A percentile compares a stretch with the other conserved stretches of the same genome.
Evolutionary conservation across 2,797 vertebrate genomes (phyloP).

Genomic region (Peromyscus attwateri): DNA sequence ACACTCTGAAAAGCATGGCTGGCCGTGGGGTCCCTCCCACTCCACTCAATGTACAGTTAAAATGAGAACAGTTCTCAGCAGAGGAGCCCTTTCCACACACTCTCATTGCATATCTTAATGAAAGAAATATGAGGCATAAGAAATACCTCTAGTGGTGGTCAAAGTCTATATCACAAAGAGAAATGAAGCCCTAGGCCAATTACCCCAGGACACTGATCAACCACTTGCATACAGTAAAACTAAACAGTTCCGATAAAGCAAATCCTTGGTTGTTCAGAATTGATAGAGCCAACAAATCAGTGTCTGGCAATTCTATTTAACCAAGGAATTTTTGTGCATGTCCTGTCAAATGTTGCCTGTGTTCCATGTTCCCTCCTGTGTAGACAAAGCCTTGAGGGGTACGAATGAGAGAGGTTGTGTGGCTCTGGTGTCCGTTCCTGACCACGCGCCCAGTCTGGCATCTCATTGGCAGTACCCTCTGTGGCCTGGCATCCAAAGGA

Average conservation of each 20-base stretch:
- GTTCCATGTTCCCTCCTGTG: background rate
- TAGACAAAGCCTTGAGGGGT: background rate
- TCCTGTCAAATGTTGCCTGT: background rate
- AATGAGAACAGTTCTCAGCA: background rate
- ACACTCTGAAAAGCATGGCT: background rate
- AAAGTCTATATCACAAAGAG: conserved; percentile 37
- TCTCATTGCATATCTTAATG: conserved; percentile 24
- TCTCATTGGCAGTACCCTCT: background rate
- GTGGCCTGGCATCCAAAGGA: background rate
- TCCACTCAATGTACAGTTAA: background rate
- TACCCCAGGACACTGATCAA: conserved; percentile 7
- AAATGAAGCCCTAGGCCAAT: conserved; percentile 28
- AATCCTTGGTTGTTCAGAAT: conserved; percentile 5
- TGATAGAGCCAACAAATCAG: conserved; percentile 30
- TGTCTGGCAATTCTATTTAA: background rate
- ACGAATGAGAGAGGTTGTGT: background rate
- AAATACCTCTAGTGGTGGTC: background rate
- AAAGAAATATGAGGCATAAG: conserved; percentile 45
- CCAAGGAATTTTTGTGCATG: conserved; percentile 11
- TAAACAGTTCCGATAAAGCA: background rate
- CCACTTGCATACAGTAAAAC: background rate
- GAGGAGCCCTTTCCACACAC: background rate
- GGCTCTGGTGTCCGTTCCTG: background rate
- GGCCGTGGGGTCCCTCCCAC: background rate
- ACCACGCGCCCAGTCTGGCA: background rate